Evolutionary conservation across 2,797 vertebrate species (phyloP).

Genomic region (Enteromius mattozi): DNA sequence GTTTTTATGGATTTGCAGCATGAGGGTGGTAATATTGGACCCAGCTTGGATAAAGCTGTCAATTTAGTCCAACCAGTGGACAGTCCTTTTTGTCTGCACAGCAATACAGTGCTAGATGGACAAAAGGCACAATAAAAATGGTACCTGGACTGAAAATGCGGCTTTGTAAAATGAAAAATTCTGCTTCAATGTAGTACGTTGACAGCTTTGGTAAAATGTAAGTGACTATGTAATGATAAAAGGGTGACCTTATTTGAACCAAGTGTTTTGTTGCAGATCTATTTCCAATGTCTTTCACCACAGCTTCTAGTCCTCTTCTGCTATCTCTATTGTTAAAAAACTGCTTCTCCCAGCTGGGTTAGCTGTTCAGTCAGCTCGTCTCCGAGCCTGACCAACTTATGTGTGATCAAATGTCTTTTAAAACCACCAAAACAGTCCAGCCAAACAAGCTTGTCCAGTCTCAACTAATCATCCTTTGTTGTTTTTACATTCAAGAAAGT

Average conservation of each 20-base stretch:
- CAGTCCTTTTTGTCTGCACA: neutral
- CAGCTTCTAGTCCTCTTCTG: neutral
- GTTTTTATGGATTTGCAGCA: slow-evolving; percentile 16
- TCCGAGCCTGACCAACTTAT: neutral
- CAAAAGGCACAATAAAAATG: neutral
- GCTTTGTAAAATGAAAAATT: neutral
- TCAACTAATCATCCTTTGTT: neutral
- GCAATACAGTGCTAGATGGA: neutral
- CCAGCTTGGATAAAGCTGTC: slow-evolving; percentile 9
- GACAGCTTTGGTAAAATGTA: neutral
- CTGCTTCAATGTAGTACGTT: no score
- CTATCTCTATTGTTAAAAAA: no score
- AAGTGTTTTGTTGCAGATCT: neutral
- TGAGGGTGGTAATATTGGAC: neutral
- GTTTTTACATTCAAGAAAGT: neutral
- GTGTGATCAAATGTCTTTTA: neutral
- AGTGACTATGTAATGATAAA: neutral
- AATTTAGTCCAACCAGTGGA: slow-evolving; percentile 9
- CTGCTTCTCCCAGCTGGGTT: neutral
- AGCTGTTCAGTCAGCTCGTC: neutral
- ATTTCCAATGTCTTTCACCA: neutral
- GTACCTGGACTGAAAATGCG: slow-evolving; percentile 1
- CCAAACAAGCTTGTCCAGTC: neutral
- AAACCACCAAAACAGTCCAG: neutral
- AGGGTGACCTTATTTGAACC: neutral